Evolutionary conservation across 1,140 invertebrate genomes (phyloP).

Genomic region (Ectropis grisescens): DNA sequence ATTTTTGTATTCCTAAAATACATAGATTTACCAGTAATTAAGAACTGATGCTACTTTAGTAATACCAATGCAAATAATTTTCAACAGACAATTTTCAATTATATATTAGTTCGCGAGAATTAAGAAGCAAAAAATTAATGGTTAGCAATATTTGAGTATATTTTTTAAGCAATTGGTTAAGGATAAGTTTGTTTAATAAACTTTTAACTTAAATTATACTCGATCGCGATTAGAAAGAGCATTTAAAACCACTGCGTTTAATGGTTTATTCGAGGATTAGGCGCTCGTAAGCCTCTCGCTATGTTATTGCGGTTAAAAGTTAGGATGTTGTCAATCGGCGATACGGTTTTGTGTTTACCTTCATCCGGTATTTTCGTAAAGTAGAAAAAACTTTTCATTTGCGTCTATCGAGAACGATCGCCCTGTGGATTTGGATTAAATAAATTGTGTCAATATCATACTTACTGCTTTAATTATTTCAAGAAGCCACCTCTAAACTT

Average conservation of each 20-base stretch:
- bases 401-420: constrained; percentile 59
- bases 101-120: too few species aligned
- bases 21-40: too few species aligned
- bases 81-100: too few species aligned
- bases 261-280: constrained; percentile 32
- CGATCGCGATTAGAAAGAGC: constrained; percentile 5
- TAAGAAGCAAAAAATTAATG: too few species aligned
- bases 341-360: constrained; percentile 49
- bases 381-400: constrained; percentile 55
- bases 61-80: too few species aligned
- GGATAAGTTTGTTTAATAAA: too few species aligned
- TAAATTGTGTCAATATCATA: not conserved
- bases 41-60: too few species aligned
- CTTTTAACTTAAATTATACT: constrained; percentile 3
- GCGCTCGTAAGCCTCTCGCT: constrained; percentile 53
- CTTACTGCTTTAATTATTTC: too few species aligned
- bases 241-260: constrained; percentile 11
- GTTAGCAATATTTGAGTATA: too few species aligned
- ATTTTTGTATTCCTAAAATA: too few species aligned
- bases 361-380: constrained; percentile 53
- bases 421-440: constrained; percentile 37
- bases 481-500: too few species aligned
- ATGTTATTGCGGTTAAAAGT: constrained; percentile 59
- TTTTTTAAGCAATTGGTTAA: too few species aligned
- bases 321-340: constrained; percentile 47